These are phyloP conservation scores for Prunella strophiata DNA, from an alignment of 2,797 vertebrate genomes.

Conservation along the genomic window DNA sequence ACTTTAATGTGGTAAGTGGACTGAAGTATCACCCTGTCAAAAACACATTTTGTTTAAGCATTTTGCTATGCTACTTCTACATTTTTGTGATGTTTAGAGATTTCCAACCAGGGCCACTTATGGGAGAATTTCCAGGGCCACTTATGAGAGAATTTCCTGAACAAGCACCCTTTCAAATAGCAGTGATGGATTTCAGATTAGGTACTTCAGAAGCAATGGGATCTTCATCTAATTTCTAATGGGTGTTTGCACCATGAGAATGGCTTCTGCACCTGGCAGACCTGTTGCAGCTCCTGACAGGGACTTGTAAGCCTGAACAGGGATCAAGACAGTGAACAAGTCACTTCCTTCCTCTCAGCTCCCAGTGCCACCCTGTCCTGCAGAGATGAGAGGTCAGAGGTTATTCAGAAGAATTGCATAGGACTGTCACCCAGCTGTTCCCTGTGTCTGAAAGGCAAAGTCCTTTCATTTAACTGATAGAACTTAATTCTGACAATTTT, in stretches of 20 bases:
- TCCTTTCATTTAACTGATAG: not conserved
- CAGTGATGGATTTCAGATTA: not conserved
- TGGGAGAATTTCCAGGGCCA: not conserved
- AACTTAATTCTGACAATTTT: not conserved
- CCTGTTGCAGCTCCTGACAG: not conserved
- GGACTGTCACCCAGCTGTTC: not conserved
- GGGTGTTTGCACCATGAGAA: not conserved
- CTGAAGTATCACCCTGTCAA: not conserved
- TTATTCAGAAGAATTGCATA: not conserved
- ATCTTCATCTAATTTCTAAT: not conserved
- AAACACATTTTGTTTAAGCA: not conserved
- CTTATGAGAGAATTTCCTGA: not conserved
- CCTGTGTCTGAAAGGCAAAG: not conserved
- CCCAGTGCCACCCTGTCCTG: fast-evolving
- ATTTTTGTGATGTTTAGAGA: not conserved
- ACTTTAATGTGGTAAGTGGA: not conserved
- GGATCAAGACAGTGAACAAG: not conserved
- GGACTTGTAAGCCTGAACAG: not conserved
- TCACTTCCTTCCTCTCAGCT: not conserved
- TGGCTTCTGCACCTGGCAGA: not conserved
- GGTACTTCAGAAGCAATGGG: not conserved
- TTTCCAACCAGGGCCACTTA: not conserved
- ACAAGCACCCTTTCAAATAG: not conserved
- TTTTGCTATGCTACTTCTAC: not conserved
- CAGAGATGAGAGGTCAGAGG: not conserved